Conservation (phyloP, 2,888 invertebrate genomes). For the Epsilonema sp. region DNA sequence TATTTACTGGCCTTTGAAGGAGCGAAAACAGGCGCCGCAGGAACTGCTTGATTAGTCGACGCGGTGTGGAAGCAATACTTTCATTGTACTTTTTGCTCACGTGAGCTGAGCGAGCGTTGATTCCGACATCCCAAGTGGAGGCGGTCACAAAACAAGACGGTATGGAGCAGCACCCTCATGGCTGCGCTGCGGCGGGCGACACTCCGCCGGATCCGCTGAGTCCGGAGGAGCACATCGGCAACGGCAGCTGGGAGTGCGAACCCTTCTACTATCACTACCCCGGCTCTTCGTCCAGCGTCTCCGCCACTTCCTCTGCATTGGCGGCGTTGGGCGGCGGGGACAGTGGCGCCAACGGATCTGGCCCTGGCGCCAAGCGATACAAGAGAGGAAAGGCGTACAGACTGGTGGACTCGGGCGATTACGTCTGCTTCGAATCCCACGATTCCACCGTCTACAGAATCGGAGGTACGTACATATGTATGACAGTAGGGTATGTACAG, state of each 20-base stretch:
- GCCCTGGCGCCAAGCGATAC: not conserved
- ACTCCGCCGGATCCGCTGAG: too few relatives aligned
- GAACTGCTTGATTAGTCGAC: too few relatives aligned
- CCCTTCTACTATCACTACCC: constrained; percentile 7
- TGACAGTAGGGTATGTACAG: constrained; percentile 2
- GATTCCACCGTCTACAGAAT: constrained; percentile 28
- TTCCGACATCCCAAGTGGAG: too few relatives aligned
- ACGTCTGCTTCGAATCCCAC: constrained; percentile 19
- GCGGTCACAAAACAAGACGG: too few relatives aligned
- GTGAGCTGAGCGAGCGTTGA: too few relatives aligned
- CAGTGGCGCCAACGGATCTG: not conserved
- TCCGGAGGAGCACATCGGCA: not conserved
- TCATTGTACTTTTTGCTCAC: too few relatives aligned
- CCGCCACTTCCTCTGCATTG: not conserved
- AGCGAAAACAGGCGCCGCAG: too few relatives aligned
- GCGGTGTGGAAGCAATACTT: too few relatives aligned
- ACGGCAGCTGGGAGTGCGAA: constrained; percentile 5
- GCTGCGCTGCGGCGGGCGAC: too few relatives aligned
- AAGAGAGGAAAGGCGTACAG: constrained; percentile 6
- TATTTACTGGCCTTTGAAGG: too few relatives aligned
- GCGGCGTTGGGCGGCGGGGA: not conserved
- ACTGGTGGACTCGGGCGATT: constrained; percentile 8
- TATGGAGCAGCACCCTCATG: too few relatives aligned
- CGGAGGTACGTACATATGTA: constrained; percentile 30
- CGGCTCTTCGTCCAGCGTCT: not conserved